Evolutionary conservation across 1,140 invertebrate species (phyloP).

Genomic region (Macrotrachela quadricornifera): DNA sequence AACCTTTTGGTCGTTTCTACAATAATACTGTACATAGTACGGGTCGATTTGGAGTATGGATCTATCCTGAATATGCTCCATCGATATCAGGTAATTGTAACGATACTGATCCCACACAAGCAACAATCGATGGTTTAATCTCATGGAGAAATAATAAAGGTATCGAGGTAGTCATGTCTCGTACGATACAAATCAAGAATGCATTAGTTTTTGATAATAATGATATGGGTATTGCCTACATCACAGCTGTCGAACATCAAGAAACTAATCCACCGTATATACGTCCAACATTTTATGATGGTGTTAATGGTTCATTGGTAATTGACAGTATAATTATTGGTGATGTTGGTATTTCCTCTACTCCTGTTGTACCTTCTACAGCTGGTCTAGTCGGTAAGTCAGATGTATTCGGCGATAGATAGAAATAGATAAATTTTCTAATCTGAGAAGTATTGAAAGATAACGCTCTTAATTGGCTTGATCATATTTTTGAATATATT

Average conservation of each 20-base stretch:
- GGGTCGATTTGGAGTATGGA: slow-evolving; percentile 27
- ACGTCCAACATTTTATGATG: too few species aligned
- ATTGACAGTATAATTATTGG: too few species aligned
- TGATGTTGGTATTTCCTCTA: too few species aligned
- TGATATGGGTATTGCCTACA: slow-evolving; percentile 13
- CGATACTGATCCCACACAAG: background rate
- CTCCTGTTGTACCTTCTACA: too few species aligned
- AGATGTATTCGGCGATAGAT: too few species aligned
- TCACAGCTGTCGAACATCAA: background rate
- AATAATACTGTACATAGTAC: slow-evolving; percentile 25
- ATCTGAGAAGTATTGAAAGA: too few species aligned
- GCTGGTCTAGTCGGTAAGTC: too few species aligned
- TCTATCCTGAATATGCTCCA: slow-evolving; percentile 19
- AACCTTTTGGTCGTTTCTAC: slow-evolving; percentile 15
- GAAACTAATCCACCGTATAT: background rate
- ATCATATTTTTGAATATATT: too few species aligned
- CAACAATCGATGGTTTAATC: slow-evolving; percentile 12
- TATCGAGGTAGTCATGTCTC: slow-evolving; percentile 17
- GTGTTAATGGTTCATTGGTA: background rate
- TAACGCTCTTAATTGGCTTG: too few species aligned
- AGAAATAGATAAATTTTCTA: too few species aligned
- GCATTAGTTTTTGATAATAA: slow-evolving; percentile 17
- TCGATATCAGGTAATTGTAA: slow-evolving; percentile 5
- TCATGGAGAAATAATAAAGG: slow-evolving; percentile 10
- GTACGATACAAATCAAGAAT: slow-evolving; percentile 17